Conservation (phyloP, 2,113 vertebrate species). For the Sterna hirundo region DNA sequence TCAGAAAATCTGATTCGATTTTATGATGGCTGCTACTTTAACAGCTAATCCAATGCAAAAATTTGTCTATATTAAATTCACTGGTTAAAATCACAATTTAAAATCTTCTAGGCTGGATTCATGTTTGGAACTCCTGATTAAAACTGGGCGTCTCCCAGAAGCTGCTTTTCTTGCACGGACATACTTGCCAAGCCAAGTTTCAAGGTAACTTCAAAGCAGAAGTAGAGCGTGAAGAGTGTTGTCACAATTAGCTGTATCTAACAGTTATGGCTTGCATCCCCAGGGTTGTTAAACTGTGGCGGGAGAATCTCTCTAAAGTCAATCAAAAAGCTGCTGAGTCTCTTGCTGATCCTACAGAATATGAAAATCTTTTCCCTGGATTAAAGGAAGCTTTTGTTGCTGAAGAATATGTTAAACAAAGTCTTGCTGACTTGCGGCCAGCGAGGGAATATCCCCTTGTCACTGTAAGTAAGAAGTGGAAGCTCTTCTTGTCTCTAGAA, state of each 20-base stretch:
- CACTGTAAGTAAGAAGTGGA: conserved; percentile 78
- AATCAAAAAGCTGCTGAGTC: conserved; percentile 98
- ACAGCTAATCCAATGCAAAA: not conserved
- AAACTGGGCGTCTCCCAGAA: conserved; percentile 93
- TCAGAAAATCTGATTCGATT: not conserved
- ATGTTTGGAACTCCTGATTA: conserved; percentile 95
- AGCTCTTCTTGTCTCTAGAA: not conserved
- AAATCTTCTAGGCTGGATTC: conserved; percentile 83
- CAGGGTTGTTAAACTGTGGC: conserved; percentile 95
- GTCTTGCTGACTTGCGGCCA: conserved; percentile 77
- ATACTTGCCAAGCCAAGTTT: conserved; percentile 96
- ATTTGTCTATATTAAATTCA: not conserved
- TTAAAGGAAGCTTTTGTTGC: conserved; percentile 92
- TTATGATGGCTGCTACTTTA: not conserved
- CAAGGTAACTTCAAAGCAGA: conserved; percentile 76
- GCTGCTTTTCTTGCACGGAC: conserved; percentile 96
- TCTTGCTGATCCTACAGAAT: conserved; percentile 95
- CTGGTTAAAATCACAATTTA: not conserved
- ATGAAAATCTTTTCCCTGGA: conserved; percentile 97
- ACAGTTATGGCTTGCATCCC: not conserved
- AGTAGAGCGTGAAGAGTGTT: not conserved
- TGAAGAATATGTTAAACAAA: conserved; percentile 88
- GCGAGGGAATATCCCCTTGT: conserved; percentile 92
- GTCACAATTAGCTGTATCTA: not conserved
- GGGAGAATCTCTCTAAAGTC: conserved; percentile 91